Conservation (phyloP, 2,888 invertebrate genomes). For the Spilosoma lubricipeda region DNA sequence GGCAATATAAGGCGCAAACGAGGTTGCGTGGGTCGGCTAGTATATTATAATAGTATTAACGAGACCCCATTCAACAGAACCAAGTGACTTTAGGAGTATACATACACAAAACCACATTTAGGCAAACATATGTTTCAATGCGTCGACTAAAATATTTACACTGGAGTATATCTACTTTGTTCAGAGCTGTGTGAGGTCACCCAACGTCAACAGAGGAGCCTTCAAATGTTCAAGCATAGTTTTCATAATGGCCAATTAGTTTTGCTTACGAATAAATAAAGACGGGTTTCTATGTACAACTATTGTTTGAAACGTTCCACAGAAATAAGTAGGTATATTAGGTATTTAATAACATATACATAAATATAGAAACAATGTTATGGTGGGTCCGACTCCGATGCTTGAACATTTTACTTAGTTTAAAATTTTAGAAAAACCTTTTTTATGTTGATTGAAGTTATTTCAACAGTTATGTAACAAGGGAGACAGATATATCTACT, state of each 20-base stretch:
- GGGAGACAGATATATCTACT: no score
- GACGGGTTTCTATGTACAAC: background rate
- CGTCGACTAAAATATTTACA: slow-evolving; percentile 12
- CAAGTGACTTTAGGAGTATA: slow-evolving; percentile 11
- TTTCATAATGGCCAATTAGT: slow-evolving; percentile 39
- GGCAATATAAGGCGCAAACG: no score
- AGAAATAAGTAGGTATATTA: background rate
- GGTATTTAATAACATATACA: background rate
- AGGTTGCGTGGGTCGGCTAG: no score
- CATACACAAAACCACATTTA: slow-evolving; percentile 11
- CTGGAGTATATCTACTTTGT: background rate
- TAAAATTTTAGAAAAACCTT: background rate
- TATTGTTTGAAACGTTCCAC: slow-evolving; percentile 3
- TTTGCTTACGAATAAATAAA: slow-evolving; percentile 25
- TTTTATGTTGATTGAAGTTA: no score
- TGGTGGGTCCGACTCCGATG: no score
- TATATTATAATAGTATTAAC: background rate
- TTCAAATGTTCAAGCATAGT: slow-evolving; percentile 31
- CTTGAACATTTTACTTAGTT: background rate
- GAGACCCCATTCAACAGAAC: slow-evolving; percentile 3
- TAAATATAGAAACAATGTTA: background rate
- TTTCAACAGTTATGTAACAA: no score
- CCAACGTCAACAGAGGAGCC: slow-evolving; percentile 6
- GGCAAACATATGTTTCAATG: slow-evolving; percentile 15
- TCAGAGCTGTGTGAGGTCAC: slow-evolving; percentile 10